A percentile compares a stretch with the other conserved stretches of the same genome.
Conservation (phyloP, 2,113 vertebrate species). For the Lophius piscatorius region DNA sequence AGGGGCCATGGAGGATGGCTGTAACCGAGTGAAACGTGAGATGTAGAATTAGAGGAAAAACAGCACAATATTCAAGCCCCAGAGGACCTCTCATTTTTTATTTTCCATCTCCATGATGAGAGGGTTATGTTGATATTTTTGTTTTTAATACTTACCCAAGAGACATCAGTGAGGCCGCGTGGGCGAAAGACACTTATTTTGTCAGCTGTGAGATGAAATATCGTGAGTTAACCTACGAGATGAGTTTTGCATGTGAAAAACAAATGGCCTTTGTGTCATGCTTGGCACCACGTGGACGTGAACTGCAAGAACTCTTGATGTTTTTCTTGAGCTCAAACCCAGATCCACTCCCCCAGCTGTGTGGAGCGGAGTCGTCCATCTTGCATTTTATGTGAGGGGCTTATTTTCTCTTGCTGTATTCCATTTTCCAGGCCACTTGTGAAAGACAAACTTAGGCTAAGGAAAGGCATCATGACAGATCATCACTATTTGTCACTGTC, state of each 20-base stretch:
- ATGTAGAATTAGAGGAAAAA: slow-evolving; percentile 41
- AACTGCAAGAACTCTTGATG: slow-evolving; percentile 53
- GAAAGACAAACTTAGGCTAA: slow-evolving; percentile 46
- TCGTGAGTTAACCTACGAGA: slow-evolving; percentile 17
- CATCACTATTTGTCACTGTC: slow-evolving; percentile 44
- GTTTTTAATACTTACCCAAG: background rate
- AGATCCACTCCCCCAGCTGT: slow-evolving; percentile 68
- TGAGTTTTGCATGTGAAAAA: slow-evolving; percentile 54
- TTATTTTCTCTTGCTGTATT: slow-evolving; percentile 25
- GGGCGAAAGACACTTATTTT: slow-evolving; percentile 1
- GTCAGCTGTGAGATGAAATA: slow-evolving; percentile 8
- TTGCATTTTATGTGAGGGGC: slow-evolving; percentile 57
- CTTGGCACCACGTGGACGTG: slow-evolving; percentile 48
- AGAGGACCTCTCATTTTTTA: slow-evolving; percentile 8
- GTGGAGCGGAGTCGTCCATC: slow-evolving; percentile 52
- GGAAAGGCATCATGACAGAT: slow-evolving; percentile 45
- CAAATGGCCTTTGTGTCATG: slow-evolving; percentile 68
- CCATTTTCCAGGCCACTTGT: slow-evolving; percentile 50
- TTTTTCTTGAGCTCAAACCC: slow-evolving; percentile 53
- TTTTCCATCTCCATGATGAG: slow-evolving; percentile 11
- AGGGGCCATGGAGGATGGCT: slow-evolving; percentile 41
- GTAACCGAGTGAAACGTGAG: slow-evolving; percentile 66
- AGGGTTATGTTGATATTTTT: slow-evolving; percentile 22
- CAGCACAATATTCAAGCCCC: slow-evolving; percentile 1
- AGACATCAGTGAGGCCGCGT: background rate